Evolutionary conservation across 2,888 invertebrate genomes (phyloP), one percentile per base, ranked within the genome.

Genomic region (Habrosyne pyritoides): DNA sequence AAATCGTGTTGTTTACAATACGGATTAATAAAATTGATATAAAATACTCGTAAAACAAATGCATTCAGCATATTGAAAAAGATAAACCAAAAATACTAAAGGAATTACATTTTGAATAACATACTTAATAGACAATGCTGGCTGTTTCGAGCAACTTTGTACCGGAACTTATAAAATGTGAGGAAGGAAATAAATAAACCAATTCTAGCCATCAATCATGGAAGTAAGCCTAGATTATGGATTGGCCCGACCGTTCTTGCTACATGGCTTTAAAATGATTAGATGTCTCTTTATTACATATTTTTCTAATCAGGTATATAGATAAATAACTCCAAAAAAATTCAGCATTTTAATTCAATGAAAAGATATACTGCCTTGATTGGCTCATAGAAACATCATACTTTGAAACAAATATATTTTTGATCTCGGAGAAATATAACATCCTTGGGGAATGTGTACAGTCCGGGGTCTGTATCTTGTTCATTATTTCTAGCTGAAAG

Each of bases 21-120:
- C 59, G 61, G 67, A 73, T 75, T 68, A 75, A 69, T 67, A 64
- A 71, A 76, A 64, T 67, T 73, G 66, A 73, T 72, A 77, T 75
- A 66, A 63, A 64, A 62, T 60, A 55, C 55, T 66, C 73, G 64
- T 75, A 71, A 77, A 77, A 66, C 63, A 53, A 59, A 14, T 14
- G 47, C 55, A 26, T 26, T 24, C n/a, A 48, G 24, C 7, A 24
- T 48, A 24, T 48, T 24, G 18, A 18, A 42, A 42, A 18, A 42
- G 0, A 14, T 18, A 1, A 18, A 42, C 42, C 8, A 42, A 18
- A 42, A 42, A 14, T 1, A 2, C 1, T 7, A 10, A 28, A 28
- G 10, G 4, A 28, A 28, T 28, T 6, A 28, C 28, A 28, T 28
- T 28, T 8, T 28, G 6, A 28, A 3, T 8, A 28, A n/a, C n/a